A percentile compares a stretch with the other conserved stretches of the same genome.
Evolutionary conservation across 1,140 invertebrate species (phyloP).

Genomic region (Homarus americanus): DNA sequence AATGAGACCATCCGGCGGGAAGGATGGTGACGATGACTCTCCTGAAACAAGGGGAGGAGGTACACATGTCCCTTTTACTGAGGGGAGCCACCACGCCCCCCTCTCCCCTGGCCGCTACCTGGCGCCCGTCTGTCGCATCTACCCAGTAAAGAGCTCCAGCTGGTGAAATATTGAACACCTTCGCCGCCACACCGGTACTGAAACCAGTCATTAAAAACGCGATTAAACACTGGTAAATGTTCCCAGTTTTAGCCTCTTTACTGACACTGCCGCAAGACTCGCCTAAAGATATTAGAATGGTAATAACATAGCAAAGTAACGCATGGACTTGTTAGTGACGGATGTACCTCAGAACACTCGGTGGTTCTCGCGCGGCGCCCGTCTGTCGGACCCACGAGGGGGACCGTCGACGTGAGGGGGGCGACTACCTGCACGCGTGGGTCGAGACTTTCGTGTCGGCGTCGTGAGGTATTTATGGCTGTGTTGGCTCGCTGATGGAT

Average conservation of each 20-base stretch:
- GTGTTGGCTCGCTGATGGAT: neutral
- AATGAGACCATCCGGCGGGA: too few species aligned
- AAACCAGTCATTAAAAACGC: too few species aligned
- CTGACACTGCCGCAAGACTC: too few species aligned
- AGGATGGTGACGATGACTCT: neutral
- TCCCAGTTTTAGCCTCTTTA: too few species aligned
- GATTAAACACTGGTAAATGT: too few species aligned
- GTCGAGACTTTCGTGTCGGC: neutral
- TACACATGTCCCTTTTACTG: neutral
- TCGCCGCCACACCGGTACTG: neutral
- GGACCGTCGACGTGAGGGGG: neutral
- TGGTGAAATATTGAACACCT: constrained; percentile 48
- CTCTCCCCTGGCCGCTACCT: neutral
- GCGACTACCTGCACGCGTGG: neutral
- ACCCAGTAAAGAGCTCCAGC: neutral
- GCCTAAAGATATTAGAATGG: too few species aligned
- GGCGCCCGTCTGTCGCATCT: constrained; percentile 46
- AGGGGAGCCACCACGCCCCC: neutral
- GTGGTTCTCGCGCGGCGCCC: neutral
- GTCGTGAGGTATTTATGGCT: neutral
- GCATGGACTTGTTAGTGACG: too few species aligned
- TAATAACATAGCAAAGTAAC: too few species aligned
- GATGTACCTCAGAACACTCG: neutral
- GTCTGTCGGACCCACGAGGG: neutral
- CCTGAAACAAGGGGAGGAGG: neutral